Evolutionary conservation across 2,797 vertebrate genomes (phyloP).

Genomic region (Masticophis lateralis): DNA sequence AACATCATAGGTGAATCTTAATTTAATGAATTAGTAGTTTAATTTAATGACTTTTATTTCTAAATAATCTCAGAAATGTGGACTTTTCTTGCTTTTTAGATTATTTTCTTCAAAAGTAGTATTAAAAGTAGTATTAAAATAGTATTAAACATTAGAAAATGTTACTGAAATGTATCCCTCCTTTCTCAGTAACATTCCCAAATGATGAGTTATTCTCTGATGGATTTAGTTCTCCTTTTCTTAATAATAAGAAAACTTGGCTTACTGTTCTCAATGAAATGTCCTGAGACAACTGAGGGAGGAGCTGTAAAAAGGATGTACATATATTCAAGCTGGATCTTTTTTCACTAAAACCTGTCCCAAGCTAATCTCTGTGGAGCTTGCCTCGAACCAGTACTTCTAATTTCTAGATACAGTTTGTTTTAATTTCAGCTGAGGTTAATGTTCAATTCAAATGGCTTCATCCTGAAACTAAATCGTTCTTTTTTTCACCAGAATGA

Average conservation of each 20-base stretch:
- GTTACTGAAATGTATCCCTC: constrained; percentile 45
- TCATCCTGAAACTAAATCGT: background rate
- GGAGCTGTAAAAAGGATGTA: background rate
- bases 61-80: constrained; percentile 43
- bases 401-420: background rate
- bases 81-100: constrained; percentile 43
- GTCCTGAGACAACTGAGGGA: background rate
- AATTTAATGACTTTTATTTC: constrained; percentile 35
- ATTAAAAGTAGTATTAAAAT: constrained; percentile 47
- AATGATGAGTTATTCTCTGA: constrained; percentile 63
- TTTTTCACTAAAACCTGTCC: background rate
- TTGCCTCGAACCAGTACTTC: background rate
- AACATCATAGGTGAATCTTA: background rate
- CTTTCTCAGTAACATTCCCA: constrained; percentile 57
- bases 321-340: rapidly evolving
- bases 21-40: background rate
- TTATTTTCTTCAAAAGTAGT: constrained; percentile 61
- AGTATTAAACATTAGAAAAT: constrained; percentile 44
- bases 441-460: background rate
- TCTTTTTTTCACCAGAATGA: background rate
- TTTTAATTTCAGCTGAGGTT: background rate
- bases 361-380: background rate
- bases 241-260: background rate
- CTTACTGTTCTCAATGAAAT: constrained; percentile 11
- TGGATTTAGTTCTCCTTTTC: constrained; percentile 35